These are phyloP conservation scores for Pelobates cultripes DNA, from an alignment of 2,797 vertebrate genomes.

Conservation along the genomic window DNA sequence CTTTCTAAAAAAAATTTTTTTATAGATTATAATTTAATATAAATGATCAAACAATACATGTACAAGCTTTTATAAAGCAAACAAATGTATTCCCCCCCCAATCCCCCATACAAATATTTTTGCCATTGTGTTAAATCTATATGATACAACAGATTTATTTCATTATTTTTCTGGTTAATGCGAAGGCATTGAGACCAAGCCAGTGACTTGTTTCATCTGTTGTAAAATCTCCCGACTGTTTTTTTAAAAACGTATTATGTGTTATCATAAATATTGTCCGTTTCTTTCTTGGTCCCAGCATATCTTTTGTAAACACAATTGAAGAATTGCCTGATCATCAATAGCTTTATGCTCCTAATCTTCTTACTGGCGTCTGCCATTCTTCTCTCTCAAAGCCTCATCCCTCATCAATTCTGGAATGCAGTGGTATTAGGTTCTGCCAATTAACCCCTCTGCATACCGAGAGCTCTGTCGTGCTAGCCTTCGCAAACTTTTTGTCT, in stretches of 20 bases:
- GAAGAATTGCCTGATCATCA: constrained; percentile 48
- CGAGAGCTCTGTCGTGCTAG: constrained; percentile 7
- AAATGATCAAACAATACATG: too few relatives aligned
- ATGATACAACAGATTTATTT: too few relatives aligned
- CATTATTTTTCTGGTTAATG: too few relatives aligned
- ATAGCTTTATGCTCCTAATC: constrained; percentile 60
- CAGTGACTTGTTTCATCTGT: too few relatives aligned
- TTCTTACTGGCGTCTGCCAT: constrained; percentile 56
- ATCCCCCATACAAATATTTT: too few relatives aligned
- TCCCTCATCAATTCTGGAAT: constrained; percentile 62
- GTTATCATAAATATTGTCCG: constrained; percentile 19
- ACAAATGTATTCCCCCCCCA: too few relatives aligned
- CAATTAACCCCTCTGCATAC: constrained; percentile 61
- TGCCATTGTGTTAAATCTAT: too few relatives aligned
- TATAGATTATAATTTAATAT: too few relatives aligned
- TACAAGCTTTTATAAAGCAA: too few relatives aligned
- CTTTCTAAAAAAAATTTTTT: too few relatives aligned
- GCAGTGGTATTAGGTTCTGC: constrained; percentile 55
- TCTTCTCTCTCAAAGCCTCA: constrained; percentile 57
- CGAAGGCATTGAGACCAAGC: too few relatives aligned
- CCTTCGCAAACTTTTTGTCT: neutral
- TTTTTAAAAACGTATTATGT: constrained; percentile 32
- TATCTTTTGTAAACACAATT: constrained; percentile 31
- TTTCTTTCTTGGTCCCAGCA: constrained; percentile 41
- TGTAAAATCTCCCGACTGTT: constrained; percentile 21